Evolutionary conservation across 2,113 vertebrate genomes (phyloP).

Genomic region (Pyxicephalus adspersus): DNA sequence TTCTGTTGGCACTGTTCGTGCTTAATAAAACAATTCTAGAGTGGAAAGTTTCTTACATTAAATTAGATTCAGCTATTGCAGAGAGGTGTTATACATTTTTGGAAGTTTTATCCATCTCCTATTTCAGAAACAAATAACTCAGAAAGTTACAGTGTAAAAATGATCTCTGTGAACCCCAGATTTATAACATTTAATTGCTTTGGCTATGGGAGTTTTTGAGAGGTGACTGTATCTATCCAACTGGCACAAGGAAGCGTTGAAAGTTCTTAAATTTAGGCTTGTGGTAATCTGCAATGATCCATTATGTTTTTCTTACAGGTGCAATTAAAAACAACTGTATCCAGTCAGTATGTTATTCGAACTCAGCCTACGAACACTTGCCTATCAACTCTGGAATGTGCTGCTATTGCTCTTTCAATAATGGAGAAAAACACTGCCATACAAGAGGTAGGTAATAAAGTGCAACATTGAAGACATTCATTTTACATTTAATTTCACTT

Average conservation of each 20-base stretch:
- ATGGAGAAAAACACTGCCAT: constrained; percentile 87
- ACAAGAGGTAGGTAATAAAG: constrained; percentile 80
- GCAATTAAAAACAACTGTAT: constrained; percentile 83
- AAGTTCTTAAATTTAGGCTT: not conserved
- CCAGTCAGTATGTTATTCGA: constrained; percentile 95
- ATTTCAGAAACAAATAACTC: no score
- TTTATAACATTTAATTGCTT: not conserved
- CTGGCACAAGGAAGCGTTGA: not conserved
- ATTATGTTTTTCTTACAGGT: constrained; percentile 75
- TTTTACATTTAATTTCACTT: no score
- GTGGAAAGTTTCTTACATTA: not conserved
- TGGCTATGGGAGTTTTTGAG: not conserved
- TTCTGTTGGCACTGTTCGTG: not conserved
- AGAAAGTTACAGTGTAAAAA: not conserved
- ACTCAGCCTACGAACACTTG: constrained; percentile 93
- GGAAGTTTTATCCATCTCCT: not conserved
- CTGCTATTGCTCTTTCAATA: constrained; percentile 85
- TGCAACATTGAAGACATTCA: no score
- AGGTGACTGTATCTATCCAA: not conserved
- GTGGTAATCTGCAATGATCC: no score
- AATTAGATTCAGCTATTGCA: constrained; percentile 16
- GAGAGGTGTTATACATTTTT: not conserved
- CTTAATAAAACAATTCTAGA: constrained; percentile 20
- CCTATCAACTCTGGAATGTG: constrained; percentile 95
- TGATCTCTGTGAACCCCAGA: not conserved